phyloP scores from a whole-genome alignment of 2,888 invertebrate genomes.

The Metalampra italica region DNA sequence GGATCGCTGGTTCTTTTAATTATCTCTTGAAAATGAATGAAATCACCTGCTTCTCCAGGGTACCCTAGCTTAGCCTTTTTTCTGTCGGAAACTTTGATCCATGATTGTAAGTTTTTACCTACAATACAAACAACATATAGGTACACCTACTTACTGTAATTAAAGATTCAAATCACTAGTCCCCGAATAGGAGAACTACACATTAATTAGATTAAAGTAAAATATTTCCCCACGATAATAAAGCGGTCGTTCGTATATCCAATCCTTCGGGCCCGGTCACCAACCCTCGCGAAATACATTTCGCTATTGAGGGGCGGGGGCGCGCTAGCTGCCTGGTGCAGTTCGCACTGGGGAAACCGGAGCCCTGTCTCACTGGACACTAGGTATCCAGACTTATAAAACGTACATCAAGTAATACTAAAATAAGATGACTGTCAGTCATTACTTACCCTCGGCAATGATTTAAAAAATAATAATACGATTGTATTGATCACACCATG shows the following conservation, averaged over 20 bases:
- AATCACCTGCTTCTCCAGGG: no score
- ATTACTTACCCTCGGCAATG: slow-evolving; percentile 58
- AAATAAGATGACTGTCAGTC: slow-evolving; percentile 43
- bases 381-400: neutral
- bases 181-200: neutral
- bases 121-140: no score
- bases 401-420: slow-evolving; percentile 3
- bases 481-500: slow-evolving; percentile 66
- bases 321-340: slow-evolving; percentile 20
- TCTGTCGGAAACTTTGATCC: no score
- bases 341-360: slow-evolving; percentile 32
- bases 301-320: slow-evolving; percentile 38
- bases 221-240: slow-evolving; percentile 47
- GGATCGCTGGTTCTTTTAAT: no score
- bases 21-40: no score
- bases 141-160: no score
- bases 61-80: no score
- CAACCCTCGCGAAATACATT: slow-evolving; percentile 59
- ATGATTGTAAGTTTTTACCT: no score
- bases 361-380: neutral
- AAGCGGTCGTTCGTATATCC: slow-evolving; percentile 39
- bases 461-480: slow-evolving; percentile 30
- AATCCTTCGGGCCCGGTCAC: slow-evolving; percentile 25
- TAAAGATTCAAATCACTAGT: no score
- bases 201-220: neutral